phyloP scores from a whole-genome alignment of 2,888 invertebrate genomes.

The Eumerus sabulonum region DNA sequence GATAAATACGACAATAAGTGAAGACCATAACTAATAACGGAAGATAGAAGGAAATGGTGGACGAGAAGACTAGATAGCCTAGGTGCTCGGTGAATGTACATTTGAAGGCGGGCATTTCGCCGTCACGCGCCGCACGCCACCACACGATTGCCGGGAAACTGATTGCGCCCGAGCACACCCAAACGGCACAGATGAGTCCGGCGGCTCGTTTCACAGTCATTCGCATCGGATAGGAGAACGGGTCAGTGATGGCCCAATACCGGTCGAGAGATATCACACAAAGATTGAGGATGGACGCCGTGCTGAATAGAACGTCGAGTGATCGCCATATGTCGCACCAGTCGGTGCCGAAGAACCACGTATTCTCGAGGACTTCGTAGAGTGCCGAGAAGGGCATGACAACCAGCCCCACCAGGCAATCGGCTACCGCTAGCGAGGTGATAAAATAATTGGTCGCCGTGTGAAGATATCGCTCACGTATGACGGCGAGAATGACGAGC shows the following conservation, averaged over 20 bases:
- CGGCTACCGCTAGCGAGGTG: conserved; percentile 97
- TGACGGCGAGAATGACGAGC: conserved; percentile 95
- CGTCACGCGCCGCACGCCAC: conserved; percentile 93
- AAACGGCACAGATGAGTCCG: conserved; percentile 93
- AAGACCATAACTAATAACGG: conserved; percentile 98
- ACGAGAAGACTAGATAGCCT: conserved; percentile 97
- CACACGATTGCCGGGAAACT: conserved; percentile 98
- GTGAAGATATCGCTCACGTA: conserved; percentile 94
- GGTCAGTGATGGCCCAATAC: conserved; percentile 99
- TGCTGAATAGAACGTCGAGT: conserved; percentile 96
- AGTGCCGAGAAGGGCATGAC: conserved; percentile 98
- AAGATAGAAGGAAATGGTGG: conserved; percentile 97
- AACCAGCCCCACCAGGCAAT: conserved; percentile 96
- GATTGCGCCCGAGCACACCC: conserved; percentile 97
- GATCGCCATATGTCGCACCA: conserved; percentile 99
- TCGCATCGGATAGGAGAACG: conserved; percentile 96
- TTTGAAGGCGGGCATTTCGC: conserved; percentile 89
- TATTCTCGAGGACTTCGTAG: conserved; percentile 92
- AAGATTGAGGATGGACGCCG: conserved; percentile 97
- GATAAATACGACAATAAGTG: conserved; percentile 97
- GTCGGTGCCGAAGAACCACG: conserved; percentile 96
- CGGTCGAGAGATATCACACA: conserved; percentile 98
- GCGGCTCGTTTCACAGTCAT: conserved; percentile 95
- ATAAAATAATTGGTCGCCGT: conserved; percentile 99
- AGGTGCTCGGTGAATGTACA: conserved; percentile 98